Evolutionary conservation across 2,113 vertebrate species (phyloP), one percentile per base, ranked within the genome.

Genomic region (Antigone vipio): DNA sequence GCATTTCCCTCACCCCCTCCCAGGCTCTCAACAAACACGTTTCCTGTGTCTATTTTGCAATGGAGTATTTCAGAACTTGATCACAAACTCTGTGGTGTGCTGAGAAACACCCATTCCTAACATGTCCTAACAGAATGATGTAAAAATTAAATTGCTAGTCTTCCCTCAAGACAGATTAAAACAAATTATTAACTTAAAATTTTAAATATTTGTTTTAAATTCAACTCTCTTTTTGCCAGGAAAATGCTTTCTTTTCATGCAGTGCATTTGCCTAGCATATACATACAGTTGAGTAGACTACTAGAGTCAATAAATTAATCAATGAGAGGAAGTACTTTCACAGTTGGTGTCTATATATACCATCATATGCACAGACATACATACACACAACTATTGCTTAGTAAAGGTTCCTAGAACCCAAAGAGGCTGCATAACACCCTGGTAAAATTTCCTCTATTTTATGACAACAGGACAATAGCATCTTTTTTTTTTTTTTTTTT

Each of bases 371-470:
- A 45, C 27, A 95, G 19, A 60, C 42, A 58, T 8, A 62, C 4
- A 62, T 6, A 26, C 0, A 0, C 29, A 35, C 4, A 52, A 5
- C 15, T 66, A 5, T 47, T 78, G 32, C 29, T 75, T 59, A 38
- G 6, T 53, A 81, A 74, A 87, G 6, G 13, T 29, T 75, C n/a
- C 24, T 42, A 84, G 62, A 91, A 77, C 67, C 3, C 5, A 22
- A 50, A 66, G 44, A 66, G 42, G 19, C 20, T 71, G 15, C 6
- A 8, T 27, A 42, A 45, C 14, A 62, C 5, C 18, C 26, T 71
- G 38, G 45, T 44, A 81, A 82, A 67, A 47, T 71, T 87, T 85
- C 16, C 47, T 78, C 9, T 26, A 23, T 82, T 85, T 88, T 68
- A 56, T 68, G 44, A 59, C 49, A 52, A 53, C 14, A 42, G 15